Evolutionary conservation across 2,113 vertebrate genomes (phyloP), one percentile per base, ranked within the genome.

Genomic region (Astatoreochromis straeleni): DNA sequence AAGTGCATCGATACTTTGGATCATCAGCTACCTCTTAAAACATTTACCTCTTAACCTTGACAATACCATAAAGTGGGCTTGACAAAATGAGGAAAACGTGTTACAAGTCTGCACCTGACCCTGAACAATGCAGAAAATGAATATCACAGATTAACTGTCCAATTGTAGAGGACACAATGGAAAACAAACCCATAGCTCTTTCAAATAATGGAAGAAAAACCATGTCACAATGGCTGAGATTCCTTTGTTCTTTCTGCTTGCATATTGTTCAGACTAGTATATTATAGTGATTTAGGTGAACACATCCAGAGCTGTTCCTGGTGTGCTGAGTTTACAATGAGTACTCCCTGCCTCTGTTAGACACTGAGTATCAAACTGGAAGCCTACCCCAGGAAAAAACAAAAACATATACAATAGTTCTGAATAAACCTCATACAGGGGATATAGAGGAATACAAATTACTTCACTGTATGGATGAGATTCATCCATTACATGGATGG

Each of bases 231-330:
- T 96, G 95, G 95, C 95, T 94, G 93, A 94, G 84, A 94, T 95
- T 96, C 94, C 94, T 95, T 94, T 95, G 91, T 93, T 93, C 88
- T 90, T 91, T 90, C 91, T 60, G 87, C 95, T 96, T 96, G 95
- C 95, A 96, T 96, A 96, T 93, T 92, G 91, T 91, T 94, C 88
- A 91, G 85, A 93, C 90, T 75, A 83, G 91, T 78, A 53, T 87
- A 88, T 57, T 88, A 82, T 79, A 85, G 60, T 87, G 84, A 89
- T 88, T 81, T 80, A 78, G 42, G 65, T 87, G 90, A 92, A 93
- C 82, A 91, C 90, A 91, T 75, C 70, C 24, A 82, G 85, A 70
- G 82, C 81, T 88, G 88, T 79, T 82, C 87, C 65, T 85, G 83
- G 81, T 92, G 91, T 86, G 89, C 90, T 83, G 87, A 85, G 87